phyloP scores from a whole-genome alignment of 2,888 invertebrate genomes.

The Drosophila mimetica region DNA sequence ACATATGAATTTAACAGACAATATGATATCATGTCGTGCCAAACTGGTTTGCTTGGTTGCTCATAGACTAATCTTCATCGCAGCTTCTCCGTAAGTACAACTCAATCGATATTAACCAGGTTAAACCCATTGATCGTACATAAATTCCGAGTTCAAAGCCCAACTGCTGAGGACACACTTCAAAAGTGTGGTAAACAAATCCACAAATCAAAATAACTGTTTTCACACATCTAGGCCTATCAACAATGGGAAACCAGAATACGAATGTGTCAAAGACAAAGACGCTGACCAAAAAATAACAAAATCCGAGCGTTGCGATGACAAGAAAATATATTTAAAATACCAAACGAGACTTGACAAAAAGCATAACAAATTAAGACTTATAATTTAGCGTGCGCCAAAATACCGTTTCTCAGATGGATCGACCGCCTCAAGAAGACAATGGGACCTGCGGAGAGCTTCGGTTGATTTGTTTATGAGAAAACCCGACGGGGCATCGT shows the following conservation, averaged over 20 bases:
- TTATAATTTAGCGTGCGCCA: constrained; percentile 77
- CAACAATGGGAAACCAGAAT: constrained; percentile 35
- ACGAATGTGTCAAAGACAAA: constrained; percentile 18
- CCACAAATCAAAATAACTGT: constrained; percentile 62
- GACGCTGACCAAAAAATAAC: constrained; percentile 10
- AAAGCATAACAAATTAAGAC: constrained; percentile 69
- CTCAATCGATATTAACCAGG: constrained; percentile 18
- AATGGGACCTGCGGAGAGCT: constrained; percentile 48
- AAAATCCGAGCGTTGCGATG: constrained; percentile 22
- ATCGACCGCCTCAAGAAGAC: constrained; percentile 34
- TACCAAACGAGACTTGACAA: constrained; percentile 30
- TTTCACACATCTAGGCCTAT: constrained; percentile 70
- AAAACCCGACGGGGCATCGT: constrained; percentile 45
- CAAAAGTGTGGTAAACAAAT: constrained; percentile 35
- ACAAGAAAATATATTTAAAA: constrained; percentile 41
- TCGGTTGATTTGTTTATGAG: constrained; percentile 61
- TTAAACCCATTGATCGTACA: constrained; percentile 29
- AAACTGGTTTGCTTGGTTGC: constrained; percentile 2
- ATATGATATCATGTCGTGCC: constrained; percentile 27
- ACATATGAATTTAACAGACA: constrained; percentile 4
- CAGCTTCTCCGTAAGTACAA: constrained; percentile 5
- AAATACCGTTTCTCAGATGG: constrained; percentile 67
- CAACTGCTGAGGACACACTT: too few species aligned
- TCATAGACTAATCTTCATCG: constrained; percentile 33
- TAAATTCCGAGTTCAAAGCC: constrained; percentile 33